These are phyloP conservation scores for Caenorhabditis parvicauda DNA, from an alignment of 2,888 invertebrate species.

Conservation along the genomic window DNA sequence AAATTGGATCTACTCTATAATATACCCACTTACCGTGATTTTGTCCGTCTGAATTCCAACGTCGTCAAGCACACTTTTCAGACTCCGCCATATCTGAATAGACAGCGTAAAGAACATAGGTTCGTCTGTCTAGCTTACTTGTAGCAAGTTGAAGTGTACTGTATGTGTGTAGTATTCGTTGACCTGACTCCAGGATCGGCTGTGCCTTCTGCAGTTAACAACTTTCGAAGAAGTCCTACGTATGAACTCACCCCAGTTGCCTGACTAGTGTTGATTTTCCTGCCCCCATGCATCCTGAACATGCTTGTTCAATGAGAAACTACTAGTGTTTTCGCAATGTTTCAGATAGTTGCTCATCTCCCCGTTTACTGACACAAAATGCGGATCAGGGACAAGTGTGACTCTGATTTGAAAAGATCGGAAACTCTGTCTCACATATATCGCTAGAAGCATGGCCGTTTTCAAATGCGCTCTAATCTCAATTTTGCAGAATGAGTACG, in stretches of 20 bases:
- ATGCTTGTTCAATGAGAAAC: background rate
- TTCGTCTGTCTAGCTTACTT: background rate
- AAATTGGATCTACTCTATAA: background rate
- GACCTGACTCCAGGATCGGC: background rate
- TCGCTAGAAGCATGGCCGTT: no score
- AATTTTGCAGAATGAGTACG: no score
- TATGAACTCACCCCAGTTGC: slow-evolving; percentile 25
- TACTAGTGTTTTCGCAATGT: no score
- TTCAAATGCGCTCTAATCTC: no score
- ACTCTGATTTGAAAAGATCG: no score
- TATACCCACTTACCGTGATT: background rate
- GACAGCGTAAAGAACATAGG: no score
- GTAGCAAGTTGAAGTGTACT: slow-evolving; percentile 5
- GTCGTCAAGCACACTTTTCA: no score
- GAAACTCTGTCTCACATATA: no score
- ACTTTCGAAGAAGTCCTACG: background rate
- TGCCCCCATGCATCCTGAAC: slow-evolving; percentile 28
- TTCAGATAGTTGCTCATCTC: background rate
- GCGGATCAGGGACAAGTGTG: no score
- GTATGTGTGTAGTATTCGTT: background rate
- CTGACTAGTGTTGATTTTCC: slow-evolving; percentile 34
- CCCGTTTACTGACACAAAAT: no score
- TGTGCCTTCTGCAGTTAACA: background rate
- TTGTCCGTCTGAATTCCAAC: no score
- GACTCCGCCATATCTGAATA: no score